phyloP scores from a whole-genome alignment of 2,888 invertebrate genomes.

The Euphydryas editha region DNA sequence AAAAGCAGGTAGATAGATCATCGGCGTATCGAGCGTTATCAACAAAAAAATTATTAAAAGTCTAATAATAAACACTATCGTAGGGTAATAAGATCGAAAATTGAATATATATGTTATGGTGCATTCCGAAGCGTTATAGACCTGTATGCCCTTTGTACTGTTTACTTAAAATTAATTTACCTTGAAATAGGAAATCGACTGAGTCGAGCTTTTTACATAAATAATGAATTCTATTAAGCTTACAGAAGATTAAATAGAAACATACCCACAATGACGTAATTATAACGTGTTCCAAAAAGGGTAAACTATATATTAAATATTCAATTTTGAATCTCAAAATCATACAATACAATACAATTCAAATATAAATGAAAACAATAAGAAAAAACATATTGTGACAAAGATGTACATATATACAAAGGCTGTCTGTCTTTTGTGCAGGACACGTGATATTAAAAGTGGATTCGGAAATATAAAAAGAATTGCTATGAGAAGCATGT shows the following conservation, averaged over 20 bases:
- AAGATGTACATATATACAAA: no score
- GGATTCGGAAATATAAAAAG: no score
- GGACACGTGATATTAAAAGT: no score
- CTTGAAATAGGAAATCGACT: slow-evolving; percentile 29
- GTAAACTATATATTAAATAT: not conserved
- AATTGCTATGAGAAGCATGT: no score
- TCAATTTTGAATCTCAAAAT: not conserved
- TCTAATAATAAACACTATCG: not conserved
- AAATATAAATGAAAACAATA: no score
- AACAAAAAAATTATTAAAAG: not conserved
- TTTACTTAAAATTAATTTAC: slow-evolving; percentile 37
- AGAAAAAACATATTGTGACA: no score
- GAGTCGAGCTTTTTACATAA: slow-evolving; percentile 18
- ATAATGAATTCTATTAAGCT: not conserved
- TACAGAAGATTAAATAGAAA: not conserved
- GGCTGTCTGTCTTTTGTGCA: no score
- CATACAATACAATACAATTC: not conserved
- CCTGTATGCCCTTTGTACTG: slow-evolving; percentile 30
- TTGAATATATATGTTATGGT: slow-evolving; percentile 2
- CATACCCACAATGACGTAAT: not conserved
- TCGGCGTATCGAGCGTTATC: not conserved
- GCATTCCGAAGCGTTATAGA: slow-evolving; percentile 35
- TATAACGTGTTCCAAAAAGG: not conserved
- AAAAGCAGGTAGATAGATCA: slow-evolving; percentile 6
- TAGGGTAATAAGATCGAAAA: slow-evolving; percentile 17